Evolutionary conservation across 2,113 vertebrate genomes (phyloP), one percentile per base, ranked within the genome.

Genomic region (Anhinga rufa): DNA sequence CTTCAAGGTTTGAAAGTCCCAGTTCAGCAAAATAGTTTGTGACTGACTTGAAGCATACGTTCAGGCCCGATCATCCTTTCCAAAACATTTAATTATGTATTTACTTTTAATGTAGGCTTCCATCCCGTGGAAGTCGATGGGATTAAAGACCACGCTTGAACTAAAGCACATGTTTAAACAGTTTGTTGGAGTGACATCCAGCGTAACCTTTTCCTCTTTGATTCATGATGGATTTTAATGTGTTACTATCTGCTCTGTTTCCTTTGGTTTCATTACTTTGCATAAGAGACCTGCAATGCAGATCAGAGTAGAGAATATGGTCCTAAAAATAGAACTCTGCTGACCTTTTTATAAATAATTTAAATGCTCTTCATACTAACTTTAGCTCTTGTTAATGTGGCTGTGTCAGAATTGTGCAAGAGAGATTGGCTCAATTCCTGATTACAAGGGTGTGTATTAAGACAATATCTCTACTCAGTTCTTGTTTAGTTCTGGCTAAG

Each of bases 291-390:
- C 97, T 92, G 97, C 96, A 95, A 70, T 97, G 97, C 95, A 95
- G 94, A 96, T 94, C 91, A 70, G 86, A 92, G 86, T n/a, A 88
- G 74, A 88, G 94, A 77, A 58, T 87, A 42, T 77, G 62, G 31
- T 87, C 94, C 95, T 97, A 95, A 96, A 96, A 95, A 97, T 94
- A 97, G 96, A 92, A 66, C 70, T 80, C 94, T 95, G 66, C 96
- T 97, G 96, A 97, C 96, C 96, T 95, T 96, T 97, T 96, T 95
- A 96, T 97, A 95, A 97, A 97, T 96, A 87, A 96, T 96, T 95
- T 91, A 97, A 97, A 87, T 80, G 92, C 78, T 95, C 89, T 65
- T 91, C 96, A 44, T 92, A 87, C 96, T 95, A 96, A 97, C 84
- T 96, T 91, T 95, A 92, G 91, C 96, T 90, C 78, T 71, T 5